Conservation (phyloP, 2,888 invertebrate species). For the Calliphora vomitoria region DNA sequence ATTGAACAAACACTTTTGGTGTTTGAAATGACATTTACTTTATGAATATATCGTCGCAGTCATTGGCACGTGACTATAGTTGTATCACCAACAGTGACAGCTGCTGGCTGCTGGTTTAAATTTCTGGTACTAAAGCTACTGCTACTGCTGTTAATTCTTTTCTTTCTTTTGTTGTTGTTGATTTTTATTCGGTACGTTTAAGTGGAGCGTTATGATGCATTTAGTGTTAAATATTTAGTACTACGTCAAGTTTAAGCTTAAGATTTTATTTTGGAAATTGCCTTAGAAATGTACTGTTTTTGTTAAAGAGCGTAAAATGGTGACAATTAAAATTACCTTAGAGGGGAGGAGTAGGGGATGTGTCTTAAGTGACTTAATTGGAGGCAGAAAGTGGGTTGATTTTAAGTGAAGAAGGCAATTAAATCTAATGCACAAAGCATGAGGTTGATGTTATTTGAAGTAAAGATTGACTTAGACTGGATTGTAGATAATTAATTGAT, state of each 20-base stretch:
- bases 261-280: not conserved
- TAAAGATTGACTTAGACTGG: not conserved
- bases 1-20: constrained; percentile 68
- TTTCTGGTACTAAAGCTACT: not conserved
- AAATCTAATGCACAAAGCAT: not conserved
- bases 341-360: not conserved
- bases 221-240: constrained; percentile 45
- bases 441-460: not conserved
- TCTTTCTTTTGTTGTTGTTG: constrained; percentile 6
- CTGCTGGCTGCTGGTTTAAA: constrained; percentile 46
- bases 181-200: constrained; percentile 5
- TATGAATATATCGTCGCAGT: constrained; percentile 60
- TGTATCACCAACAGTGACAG: constrained; percentile 56
- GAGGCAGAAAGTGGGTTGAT: not conserved
- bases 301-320: constrained; percentile 29
- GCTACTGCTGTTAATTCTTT: constrained; percentile 12
- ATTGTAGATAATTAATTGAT: no score
- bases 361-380: constrained; percentile 18
- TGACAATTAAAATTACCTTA: constrained; percentile 48
- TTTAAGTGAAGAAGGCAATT: not conserved
- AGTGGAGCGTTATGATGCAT: constrained; percentile 51
- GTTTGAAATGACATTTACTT: constrained; percentile 66
- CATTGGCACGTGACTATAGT: constrained; percentile 66
- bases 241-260: not conserved
- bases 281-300: not conserved